Conservation (phyloP, 2,797 vertebrate species). For the Falco concolor region DNA sequence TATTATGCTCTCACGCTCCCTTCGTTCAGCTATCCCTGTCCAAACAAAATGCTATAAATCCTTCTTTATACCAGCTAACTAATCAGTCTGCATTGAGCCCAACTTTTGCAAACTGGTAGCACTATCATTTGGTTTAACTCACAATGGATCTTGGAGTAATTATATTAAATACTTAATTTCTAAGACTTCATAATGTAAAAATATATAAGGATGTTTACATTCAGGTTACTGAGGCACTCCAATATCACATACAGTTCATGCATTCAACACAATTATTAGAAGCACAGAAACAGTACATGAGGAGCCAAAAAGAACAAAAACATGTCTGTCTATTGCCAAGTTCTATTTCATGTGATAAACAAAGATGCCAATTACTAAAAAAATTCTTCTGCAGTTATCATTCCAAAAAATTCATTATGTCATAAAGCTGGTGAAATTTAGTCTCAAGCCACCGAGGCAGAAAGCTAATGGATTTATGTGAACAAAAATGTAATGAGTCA, state of each 20-base stretch:
- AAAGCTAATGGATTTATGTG: background rate
- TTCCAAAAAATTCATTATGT: background rate
- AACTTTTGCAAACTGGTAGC: background rate
- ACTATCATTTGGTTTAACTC: background rate
- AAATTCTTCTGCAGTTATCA: too few species aligned
- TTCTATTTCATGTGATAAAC: background rate
- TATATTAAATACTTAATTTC: background rate
- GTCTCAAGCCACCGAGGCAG: background rate
- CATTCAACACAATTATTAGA: background rate
- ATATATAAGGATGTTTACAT: background rate
- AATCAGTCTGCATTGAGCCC: background rate
- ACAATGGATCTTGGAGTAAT: background rate
- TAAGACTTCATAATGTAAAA: background rate
- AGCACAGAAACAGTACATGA: background rate
- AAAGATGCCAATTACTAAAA: too few species aligned
- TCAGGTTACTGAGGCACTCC: background rate
- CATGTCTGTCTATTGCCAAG: background rate
- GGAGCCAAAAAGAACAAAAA: background rate
- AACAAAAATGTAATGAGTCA: background rate
- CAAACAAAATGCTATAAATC: conserved; percentile 19
- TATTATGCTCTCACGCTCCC: background rate
- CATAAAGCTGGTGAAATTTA: background rate
- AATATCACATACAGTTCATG: background rate
- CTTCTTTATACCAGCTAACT: background rate
- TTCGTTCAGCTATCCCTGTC: background rate